phyloP scores from a whole-genome alignment of 1,140 invertebrate species.

The Anoplolepis gracilipes region DNA sequence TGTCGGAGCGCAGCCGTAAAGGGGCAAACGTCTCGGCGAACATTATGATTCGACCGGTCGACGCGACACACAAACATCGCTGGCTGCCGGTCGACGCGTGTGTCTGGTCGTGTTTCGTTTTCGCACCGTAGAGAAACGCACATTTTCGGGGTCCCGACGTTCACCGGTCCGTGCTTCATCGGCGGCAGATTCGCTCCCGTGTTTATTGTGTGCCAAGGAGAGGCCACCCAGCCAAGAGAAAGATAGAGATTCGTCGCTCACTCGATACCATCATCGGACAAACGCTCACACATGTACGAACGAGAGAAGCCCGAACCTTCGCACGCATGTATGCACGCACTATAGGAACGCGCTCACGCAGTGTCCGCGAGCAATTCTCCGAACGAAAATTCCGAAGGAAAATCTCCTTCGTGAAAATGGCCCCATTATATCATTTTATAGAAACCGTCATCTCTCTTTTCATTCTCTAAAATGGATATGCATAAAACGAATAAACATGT shows the following conservation, averaged over 20 bases:
- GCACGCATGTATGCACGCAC: slow-evolving; percentile 19
- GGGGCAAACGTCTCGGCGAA: slow-evolving; percentile 64
- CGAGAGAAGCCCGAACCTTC: slow-evolving; percentile 2
- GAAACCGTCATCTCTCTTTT: neutral
- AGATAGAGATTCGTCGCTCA: slow-evolving; percentile 39
- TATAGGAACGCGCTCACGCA: slow-evolving; percentile 48
- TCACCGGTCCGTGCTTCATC: neutral
- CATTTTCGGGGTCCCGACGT: neutral
- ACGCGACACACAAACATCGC: slow-evolving; percentile 12
- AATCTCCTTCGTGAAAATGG: neutral
- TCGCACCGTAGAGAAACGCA: neutral
- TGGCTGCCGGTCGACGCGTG: slow-evolving; percentile 57
- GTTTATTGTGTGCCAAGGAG: slow-evolving; percentile 67
- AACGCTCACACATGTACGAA: slow-evolving; percentile 29
- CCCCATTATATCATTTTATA: slow-evolving; percentile 7
- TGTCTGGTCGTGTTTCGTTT: slow-evolving; percentile 35
- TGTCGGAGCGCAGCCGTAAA: slow-evolving; percentile 70
- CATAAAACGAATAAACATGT: neutral
- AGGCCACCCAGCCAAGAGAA: slow-evolving; percentile 9
- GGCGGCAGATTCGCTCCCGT: slow-evolving; percentile 29
- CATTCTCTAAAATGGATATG: neutral
- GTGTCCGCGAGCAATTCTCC: slow-evolving; percentile 62
- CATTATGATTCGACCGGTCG: slow-evolving; percentile 46
- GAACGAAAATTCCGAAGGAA: slow-evolving; percentile 9
- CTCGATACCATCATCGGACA: slow-evolving; percentile 24